A percentile compares a stretch with the other conserved stretches of the same genome.
These are phyloP conservation scores for Hormaphis cornu DNA, from an alignment of 1,140 invertebrate genomes.

Conservation along the genomic window DNA sequence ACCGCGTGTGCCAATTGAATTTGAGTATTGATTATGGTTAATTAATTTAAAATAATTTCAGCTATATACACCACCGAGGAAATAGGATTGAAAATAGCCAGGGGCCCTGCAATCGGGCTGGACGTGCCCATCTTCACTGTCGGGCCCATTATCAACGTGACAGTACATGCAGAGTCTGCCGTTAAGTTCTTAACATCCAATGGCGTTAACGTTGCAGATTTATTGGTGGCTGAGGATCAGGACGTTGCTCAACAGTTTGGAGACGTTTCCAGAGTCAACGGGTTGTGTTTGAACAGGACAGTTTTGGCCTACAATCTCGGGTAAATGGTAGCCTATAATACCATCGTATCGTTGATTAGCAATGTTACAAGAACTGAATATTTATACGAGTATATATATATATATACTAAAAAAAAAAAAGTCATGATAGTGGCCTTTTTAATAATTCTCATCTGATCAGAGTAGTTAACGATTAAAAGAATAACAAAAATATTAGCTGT, in stretches of 20 bases:
- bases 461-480: no score
- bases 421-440: no score
- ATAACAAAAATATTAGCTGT: no score
- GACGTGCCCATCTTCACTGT: neutral
- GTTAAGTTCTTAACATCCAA: neutral
- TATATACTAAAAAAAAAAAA: no score
- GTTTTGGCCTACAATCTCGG: neutral
- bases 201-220: neutral
- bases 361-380: no score
- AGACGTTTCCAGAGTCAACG: neutral
- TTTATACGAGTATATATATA: no score
- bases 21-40: no score
- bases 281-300: slow-evolving; percentile 2
- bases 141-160: neutral
- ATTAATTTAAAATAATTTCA: no score
- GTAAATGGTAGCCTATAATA: no score
- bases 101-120: neutral
- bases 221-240: neutral
- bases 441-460: no score
- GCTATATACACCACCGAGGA: slow-evolving; percentile 11
- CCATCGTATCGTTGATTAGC: no score
- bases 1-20: no score
- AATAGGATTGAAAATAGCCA: neutral
- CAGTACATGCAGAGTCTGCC: neutral
- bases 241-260: neutral